These are phyloP conservation scores for Trachelus tabidus DNA, from an alignment of 2,888 invertebrate species.

Conservation along the genomic window DNA sequence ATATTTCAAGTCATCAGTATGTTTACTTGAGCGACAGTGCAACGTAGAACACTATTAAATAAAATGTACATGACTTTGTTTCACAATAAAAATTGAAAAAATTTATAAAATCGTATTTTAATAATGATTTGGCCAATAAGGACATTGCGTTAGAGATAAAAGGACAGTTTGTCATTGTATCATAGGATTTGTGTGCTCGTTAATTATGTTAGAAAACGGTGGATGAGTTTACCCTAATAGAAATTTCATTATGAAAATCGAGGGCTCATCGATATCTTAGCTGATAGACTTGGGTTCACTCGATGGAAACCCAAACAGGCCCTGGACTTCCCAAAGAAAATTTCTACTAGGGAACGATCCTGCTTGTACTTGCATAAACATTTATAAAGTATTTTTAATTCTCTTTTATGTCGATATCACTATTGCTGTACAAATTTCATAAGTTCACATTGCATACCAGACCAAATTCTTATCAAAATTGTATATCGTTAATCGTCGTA, in stretches of 20 bases:
- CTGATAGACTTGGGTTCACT: background rate
- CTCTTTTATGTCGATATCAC: background rate
- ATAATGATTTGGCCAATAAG: background rate
- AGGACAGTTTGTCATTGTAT: background rate
- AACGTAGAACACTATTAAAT: conserved; percentile 20
- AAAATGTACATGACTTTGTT: background rate
- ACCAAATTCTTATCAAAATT: background rate
- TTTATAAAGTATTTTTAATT: background rate
- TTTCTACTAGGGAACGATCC: background rate
- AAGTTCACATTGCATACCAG: background rate
- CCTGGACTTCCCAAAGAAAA: background rate
- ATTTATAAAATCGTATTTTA: background rate
- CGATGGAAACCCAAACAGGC: background rate
- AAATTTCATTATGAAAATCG: background rate
- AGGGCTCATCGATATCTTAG: background rate
- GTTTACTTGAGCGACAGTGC: conserved; percentile 35
- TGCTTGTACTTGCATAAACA: background rate
- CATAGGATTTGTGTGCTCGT: background rate
- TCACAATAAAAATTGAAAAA: background rate
- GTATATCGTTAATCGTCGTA: background rate
- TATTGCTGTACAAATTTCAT: background rate
- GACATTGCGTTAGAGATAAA: background rate
- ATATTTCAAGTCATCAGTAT: conserved; percentile 28
- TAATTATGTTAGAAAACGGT: conserved; percentile 1
- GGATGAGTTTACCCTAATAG: background rate